Conservation (phyloP, 2,888 invertebrate species). For the Azorinus chamasolen region DNA sequence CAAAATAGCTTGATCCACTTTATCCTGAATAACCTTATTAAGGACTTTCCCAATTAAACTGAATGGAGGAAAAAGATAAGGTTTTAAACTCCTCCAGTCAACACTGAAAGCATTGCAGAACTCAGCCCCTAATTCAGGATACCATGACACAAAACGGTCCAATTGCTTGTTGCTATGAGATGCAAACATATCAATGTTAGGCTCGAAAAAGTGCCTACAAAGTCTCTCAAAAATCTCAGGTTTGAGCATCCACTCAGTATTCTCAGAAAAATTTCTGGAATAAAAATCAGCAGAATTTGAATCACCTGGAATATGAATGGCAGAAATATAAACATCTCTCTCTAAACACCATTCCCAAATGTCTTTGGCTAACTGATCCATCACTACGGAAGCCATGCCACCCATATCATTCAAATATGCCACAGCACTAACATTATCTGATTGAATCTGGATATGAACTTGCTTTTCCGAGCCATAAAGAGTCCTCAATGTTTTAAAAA, state of each 20-base stretch:
- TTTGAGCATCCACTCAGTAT: constrained; percentile 52
- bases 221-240: constrained; percentile 29
- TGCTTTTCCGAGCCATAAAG: not conserved
- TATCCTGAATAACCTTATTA: too few relatives aligned
- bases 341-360: constrained; percentile 34
- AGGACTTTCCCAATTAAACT: constrained; percentile 25
- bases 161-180: too few relatives aligned
- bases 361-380: constrained; percentile 21
- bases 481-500: constrained; percentile 6
- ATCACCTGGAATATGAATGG: constrained; percentile 30
- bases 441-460: not conserved
- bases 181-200: constrained; percentile 17
- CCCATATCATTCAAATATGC: constrained; percentile 32
- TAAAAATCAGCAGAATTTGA: constrained; percentile 36
- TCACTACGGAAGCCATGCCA: constrained; percentile 16
- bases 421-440: not conserved
- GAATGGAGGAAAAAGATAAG: constrained; percentile 38
- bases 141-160: constrained; percentile 29
- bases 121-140: too few relatives aligned
- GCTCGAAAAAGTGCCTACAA: constrained; percentile 28
- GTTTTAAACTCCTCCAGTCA: constrained; percentile 9
- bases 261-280: constrained; percentile 51
- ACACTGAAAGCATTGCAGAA: constrained; percentile 35
- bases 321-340: constrained; percentile 23
- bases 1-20: not conserved